A percentile compares a stretch with the other conserved stretches of the same genome.
These are phyloP conservation scores for Coelopa pilipes DNA, from an alignment of 2,888 invertebrate genomes.

Conservation along the genomic window DNA sequence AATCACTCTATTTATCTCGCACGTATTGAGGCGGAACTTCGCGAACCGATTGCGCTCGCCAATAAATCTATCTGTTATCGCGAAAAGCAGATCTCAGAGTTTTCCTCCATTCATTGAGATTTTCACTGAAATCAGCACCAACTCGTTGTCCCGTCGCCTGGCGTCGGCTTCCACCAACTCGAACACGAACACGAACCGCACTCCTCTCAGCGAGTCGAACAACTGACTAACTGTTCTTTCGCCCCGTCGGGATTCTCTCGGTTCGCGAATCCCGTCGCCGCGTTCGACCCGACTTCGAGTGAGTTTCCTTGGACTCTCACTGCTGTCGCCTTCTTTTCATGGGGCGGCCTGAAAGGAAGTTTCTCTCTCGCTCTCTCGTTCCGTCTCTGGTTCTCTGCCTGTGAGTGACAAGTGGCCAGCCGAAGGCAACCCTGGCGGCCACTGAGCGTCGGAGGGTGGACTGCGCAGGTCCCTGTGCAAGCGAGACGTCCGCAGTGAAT, in stretches of 20 bases:
- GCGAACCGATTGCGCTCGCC: too few relatives aligned
- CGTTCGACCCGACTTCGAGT: slow-evolving; percentile 20
- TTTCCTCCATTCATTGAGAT: slow-evolving; percentile 2
- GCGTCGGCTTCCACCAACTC: neutral
- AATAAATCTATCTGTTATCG: too few relatives aligned
- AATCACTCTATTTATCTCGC: too few relatives aligned
- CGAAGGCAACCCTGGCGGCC: slow-evolving; percentile 13
- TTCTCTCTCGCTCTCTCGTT: neutral
- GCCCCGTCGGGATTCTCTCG: neutral
- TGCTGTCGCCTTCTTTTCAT: neutral
- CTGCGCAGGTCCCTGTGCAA: slow-evolving; percentile 10
- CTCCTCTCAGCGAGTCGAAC: slow-evolving; percentile 45
- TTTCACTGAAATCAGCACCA: slow-evolving; percentile 25
- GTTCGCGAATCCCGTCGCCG: neutral
- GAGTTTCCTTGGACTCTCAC: neutral
- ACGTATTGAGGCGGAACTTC: too few relatives aligned
- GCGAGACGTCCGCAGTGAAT: slow-evolving; percentile 4
- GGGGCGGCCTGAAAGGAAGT: too few relatives aligned
- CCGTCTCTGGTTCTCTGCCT: neutral
- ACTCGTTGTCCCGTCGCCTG: neutral
- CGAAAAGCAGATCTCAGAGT: too few relatives aligned
- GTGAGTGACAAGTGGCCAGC: neutral
- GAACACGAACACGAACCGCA: slow-evolving; percentile 37
- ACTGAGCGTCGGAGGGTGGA: neutral
- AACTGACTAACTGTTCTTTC: slow-evolving; percentile 39